Base-by-base conservation (phyloP, 2,797 vertebrate genomes). In the Stomatorhinus walkeri region DNA sequence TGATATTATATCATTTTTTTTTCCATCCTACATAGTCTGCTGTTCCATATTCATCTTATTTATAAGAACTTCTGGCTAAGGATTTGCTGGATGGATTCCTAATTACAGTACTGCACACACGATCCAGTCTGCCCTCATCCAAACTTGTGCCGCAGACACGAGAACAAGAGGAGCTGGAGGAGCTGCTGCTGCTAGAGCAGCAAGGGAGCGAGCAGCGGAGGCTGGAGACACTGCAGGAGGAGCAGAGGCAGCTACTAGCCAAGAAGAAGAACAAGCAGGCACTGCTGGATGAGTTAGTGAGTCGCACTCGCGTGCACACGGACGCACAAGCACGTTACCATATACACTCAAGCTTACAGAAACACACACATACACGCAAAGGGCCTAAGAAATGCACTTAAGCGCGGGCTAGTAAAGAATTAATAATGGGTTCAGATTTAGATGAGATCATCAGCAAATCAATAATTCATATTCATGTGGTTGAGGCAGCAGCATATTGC, bases 221-320 rank as follows among this genome's bases (percentile, higher is more conserved):
- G 6, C 93, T 99, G 7, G 94, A 97, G 2, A 92, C 95, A 12
- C 96, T 99, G 91, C 97, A 99, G 91, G 98, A 99, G 87, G 98
- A 99, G 54, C 96, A 98, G 92, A 95, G 97, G 88, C 98, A 98
- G 68, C 97, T 99, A 88, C 95, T 97, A 92, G 93, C 96, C 43
- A 99, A 98, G 94, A 97, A 96, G 93, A 99, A 98, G 94, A 99
- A 95, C 93, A 99, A 99, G 90, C 98, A 99, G 93, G 96, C 97
- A 48, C 95, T 99, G 90, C 94, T 99, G 93, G 98, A 99, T 91
- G 97, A 99, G 91, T 95, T 99, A 96, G 98, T 99, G 93, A 94
- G 96, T 92, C 6, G 83, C 83, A 90, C 32, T 84, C 16, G 61
- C 52, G 2, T 85, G 46, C 40, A 10, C 46, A 24, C 0, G 4